These are phyloP conservation scores for Philopotamus ludificatus DNA, from an alignment of 1,140 invertebrate species.

Conservation along the genomic window DNA sequence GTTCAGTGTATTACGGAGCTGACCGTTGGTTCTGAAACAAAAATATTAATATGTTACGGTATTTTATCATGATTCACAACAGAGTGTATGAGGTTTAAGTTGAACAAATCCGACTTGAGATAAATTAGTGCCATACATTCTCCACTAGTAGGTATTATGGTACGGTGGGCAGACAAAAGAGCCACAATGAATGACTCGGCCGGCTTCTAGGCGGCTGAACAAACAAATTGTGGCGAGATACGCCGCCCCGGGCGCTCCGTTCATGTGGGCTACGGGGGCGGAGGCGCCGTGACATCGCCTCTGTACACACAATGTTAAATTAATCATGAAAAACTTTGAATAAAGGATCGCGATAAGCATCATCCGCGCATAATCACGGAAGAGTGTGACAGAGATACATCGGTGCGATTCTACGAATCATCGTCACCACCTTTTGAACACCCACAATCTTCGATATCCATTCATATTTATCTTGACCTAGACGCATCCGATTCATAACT, in stretches of 20 bases:
- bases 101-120: background rate
- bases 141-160: background rate
- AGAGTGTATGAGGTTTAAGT: no score
- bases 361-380: no score
- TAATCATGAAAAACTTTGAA: no score
- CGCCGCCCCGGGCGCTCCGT: background rate
- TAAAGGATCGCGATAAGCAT: no score
- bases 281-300: background rate
- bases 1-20: constrained; percentile 67
- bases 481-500: no score
- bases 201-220: background rate
- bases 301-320: background rate
- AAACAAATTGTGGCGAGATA: constrained; percentile 12
- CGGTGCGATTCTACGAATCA: no score
- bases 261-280: background rate
- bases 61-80: background rate
- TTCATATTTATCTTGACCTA: no score
- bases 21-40: constrained; percentile 62
- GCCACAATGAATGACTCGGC: background rate
- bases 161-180: background rate
- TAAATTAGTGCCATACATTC: background rate
- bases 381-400: no score
- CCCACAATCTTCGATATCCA: no score
- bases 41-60: constrained; percentile 10
- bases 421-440: no score